Evolutionary conservation across 2,888 invertebrate genomes (phyloP).

Genomic region (Oscheius onirici): DNA sequence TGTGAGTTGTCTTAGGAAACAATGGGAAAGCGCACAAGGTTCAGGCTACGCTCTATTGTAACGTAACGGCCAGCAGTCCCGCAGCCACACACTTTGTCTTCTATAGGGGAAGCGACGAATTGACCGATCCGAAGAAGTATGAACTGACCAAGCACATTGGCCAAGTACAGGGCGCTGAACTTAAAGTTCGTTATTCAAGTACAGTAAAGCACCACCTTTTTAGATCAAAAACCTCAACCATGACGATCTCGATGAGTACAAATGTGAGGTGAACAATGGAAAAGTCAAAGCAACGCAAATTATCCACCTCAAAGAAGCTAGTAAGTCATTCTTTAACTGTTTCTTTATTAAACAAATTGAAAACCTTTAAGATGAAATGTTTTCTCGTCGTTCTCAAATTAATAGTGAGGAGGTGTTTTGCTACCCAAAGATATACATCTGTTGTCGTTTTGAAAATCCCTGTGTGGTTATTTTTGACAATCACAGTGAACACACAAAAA

Average conservation of each 20-base stretch:
- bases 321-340: constrained; percentile 43
- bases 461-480: too few species aligned
- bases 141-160: constrained; percentile 50
- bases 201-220: too few species aligned
- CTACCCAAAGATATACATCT: too few species aligned
- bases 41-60: constrained; percentile 55
- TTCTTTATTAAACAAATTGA: too few species aligned
- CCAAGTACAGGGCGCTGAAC: constrained; percentile 46
- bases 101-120: constrained; percentile 49
- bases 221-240: constrained; percentile 60
- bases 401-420: too few species aligned
- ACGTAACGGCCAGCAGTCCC: constrained; percentile 62
- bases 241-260: constrained; percentile 62
- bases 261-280: constrained; percentile 66
- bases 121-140: constrained; percentile 51
- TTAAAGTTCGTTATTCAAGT: constrained; percentile 37
- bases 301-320: constrained; percentile 61
- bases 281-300: constrained; percentile 57
- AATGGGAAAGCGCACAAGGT: background rate
- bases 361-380: too few species aligned
- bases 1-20: background rate
- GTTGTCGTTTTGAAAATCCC: too few species aligned
- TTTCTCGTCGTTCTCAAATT: too few species aligned
- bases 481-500: too few species aligned
- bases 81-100: constrained; percentile 57